Evolutionary conservation across 2,888 invertebrate genomes (phyloP), one percentile per base, ranked within the genome.

Genomic region (Neria commutata): DNA sequence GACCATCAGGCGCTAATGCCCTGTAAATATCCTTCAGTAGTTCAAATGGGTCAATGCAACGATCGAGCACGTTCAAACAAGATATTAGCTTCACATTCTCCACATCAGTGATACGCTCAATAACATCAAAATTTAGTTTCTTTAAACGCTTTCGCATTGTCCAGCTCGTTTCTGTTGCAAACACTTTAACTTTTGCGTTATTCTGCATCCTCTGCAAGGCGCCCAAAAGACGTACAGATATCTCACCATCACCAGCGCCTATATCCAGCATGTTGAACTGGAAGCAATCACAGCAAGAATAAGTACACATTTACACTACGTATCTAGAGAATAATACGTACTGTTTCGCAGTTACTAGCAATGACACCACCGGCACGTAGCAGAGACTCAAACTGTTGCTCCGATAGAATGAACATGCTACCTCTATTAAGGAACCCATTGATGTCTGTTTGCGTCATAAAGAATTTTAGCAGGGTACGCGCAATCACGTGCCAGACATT

Each of bases 381-480:
- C 2, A 82, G 60, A n/a, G 68, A 67, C 14, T 86, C 84, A 69
- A 96, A 91, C 76, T 98, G 97, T 8, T 86, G 83, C 61, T 87
- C 86, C 0, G 98, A 98, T 69, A 96, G 86, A 50, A 98, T 95
- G 83, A 96, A 98, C 98, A 98, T 98, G 1, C 95, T 95, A 8
- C 98, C 98, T 52, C 98, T 87, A 16, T 91, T 90, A 14, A 97
- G 83, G 83, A 81, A 94, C 88, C 97, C 97, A 83, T 98, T 98
- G 66, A 96, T 92, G 69, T 95, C 95, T 2, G 98, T 98, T 79
- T 92, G 91, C 26, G 95, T 92, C 90, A 97, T 91, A 84, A 98
- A 95, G 83, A 91, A 88, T 65, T 91, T 89, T 19, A 98, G 86
- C 40, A 97, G 83, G n/a, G 91, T 87, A 72, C 91, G 90, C 16